phyloP scores from a whole-genome alignment of 1,140 invertebrate genomes.

The Sarcophaga bullata region DNA sequence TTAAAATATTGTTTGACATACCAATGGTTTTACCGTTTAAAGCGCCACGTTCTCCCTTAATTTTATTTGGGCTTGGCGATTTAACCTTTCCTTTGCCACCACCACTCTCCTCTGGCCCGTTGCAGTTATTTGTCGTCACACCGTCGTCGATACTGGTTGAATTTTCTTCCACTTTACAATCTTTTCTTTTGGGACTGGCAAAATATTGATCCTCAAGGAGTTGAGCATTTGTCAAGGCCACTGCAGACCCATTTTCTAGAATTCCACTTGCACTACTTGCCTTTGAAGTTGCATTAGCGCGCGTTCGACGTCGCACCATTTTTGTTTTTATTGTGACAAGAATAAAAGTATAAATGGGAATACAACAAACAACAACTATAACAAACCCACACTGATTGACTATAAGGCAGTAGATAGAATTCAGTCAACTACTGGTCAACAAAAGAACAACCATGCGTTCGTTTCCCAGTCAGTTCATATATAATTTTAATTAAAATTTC shows the following conservation, averaged over 20 bases:
- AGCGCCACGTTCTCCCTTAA: conserved; percentile 45
- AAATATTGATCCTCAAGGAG: conserved; percentile 63
- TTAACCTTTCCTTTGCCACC: conserved; percentile 45
- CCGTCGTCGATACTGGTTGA: not conserved
- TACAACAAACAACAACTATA: not conserved
- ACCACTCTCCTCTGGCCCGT: conserved; percentile 39
- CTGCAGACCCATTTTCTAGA: conserved; percentile 43
- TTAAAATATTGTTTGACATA: conserved; percentile 46
- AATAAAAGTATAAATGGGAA: not conserved
- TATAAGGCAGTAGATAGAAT: conserved; percentile 15
- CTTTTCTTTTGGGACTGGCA: conserved; percentile 65
- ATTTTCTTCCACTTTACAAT: conserved; percentile 56
- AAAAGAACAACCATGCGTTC: not conserved
- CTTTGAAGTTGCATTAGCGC: conserved; percentile 2
- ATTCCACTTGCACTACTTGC: not conserved
- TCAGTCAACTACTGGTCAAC: not conserved
- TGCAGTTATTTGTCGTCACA: too few relatives aligned
- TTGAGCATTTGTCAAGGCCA: conserved; percentile 46
- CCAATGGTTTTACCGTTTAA: conserved; percentile 54
- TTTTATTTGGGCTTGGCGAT: conserved; percentile 31
- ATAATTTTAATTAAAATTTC: too few relatives aligned
- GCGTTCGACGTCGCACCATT: conserved; percentile 44
- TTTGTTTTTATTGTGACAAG: not conserved
- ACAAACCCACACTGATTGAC: not conserved
- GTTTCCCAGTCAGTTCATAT: not conserved